Base-by-base conservation (phyloP, 2,113 vertebrate species). In the Chaenogobius annularis region DNA sequence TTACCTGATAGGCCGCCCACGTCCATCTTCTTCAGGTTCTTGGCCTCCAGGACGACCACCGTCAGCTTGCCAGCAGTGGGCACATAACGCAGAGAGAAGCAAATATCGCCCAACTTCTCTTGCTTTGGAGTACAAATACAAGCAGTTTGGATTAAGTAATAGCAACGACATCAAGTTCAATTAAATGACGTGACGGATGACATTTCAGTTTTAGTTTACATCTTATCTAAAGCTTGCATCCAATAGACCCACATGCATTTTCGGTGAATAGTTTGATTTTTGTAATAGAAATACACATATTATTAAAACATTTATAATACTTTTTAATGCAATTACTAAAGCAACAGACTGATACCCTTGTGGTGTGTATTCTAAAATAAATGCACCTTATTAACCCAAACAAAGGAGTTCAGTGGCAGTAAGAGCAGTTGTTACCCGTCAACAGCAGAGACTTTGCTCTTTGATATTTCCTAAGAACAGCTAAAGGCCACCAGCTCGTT, bases 21-120 rank as follows among this genome's bases (percentile, higher is more conserved):
- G 31, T 99, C 97, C 97, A 98, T 98, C 91, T 98, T 98, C 93
- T 98, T 98, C 92, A 98, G 94, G 92, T 99, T 99, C 89, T 99
- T 98, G 22, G 98, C 98, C 90, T 99, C 98, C 64, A 99, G 94
- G 79, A 98, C 91, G 88, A 98, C 97, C 40, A 98, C 98, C 31
- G 98, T 99, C 91, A 99, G 93, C 80, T 99, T 99, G 70, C 98
- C 98, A 48, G 98, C 98, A 19, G 98, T 99, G 72, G 98, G 98
- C 22, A 99, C 98, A 0, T 99, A 99, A 66, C 98, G 95, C 74
- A 99, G 95, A 14, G 98, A 99, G 93, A 98, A 99, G 92, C 98
- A 99, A 91, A 99, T 99, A 87, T 99, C 98, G 3, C 98, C 98
- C 82, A 99, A 82, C 87, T 98, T 99, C 93, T 99, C 98, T 95